Evolutionary conservation across 1,140 invertebrate genomes (phyloP).

Genomic region (Hyphantria cunea): DNA sequence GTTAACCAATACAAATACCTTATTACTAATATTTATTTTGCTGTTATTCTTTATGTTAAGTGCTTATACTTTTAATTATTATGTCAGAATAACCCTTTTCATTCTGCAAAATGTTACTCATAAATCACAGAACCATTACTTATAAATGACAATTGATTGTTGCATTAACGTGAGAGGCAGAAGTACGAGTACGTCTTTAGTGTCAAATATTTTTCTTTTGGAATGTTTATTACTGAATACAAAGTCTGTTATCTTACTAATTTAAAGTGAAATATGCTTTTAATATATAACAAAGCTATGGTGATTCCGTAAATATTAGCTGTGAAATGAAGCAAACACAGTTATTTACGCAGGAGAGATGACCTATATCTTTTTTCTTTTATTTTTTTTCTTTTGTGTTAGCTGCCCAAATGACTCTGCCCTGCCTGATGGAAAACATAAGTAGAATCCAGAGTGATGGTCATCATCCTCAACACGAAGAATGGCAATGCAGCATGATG

Average conservation of each 20-base stretch:
- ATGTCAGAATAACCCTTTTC: constrained; percentile 8
- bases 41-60: constrained; percentile 36
- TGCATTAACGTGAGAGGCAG: constrained; percentile 2
- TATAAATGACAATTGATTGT: constrained; percentile 9
- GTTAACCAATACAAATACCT: constrained; percentile 30
- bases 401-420: too few species aligned
- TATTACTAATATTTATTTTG: constrained; percentile 42
- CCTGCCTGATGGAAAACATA: too few species aligned
- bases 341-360: too few species aligned
- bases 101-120: constrained; percentile 5
- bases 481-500: too few species aligned
- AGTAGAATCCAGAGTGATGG: too few species aligned
- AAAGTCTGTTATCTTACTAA: background rate
- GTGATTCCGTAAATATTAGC: background rate
- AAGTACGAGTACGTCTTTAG: constrained; percentile 4
- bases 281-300: too few species aligned
- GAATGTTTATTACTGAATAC: background rate
- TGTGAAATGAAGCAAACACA: too few species aligned
- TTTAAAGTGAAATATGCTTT: too few species aligned
- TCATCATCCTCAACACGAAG: too few species aligned
- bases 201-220: background rate
- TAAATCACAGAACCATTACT: constrained; percentile 20
- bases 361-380: too few species aligned
- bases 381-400: too few species aligned
- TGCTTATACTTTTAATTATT: constrained; percentile 45